phyloP scores from a whole-genome alignment of 2,888 invertebrate genomes.

The Smittia sp. region DNA sequence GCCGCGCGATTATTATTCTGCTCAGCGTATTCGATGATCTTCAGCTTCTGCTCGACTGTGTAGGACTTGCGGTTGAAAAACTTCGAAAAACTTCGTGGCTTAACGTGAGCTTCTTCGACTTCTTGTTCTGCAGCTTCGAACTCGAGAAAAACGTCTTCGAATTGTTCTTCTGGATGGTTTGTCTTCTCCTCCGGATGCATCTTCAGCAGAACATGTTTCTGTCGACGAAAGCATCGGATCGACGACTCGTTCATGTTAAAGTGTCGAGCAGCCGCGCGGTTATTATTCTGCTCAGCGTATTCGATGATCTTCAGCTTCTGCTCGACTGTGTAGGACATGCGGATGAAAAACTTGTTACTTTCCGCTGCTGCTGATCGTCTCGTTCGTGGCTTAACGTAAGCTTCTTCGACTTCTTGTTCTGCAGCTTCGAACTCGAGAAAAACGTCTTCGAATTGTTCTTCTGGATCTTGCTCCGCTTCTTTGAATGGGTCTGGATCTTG shows the following conservation, averaged over 20 bases:
- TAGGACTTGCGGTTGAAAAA: constrained; percentile 43
- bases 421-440: not conserved
- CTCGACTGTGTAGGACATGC: constrained; percentile 45
- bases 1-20: constrained; percentile 47
- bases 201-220: constrained; percentile 43
- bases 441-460: not conserved
- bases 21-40: constrained; percentile 49
- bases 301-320: constrained; percentile 49
- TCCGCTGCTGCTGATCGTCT: not conserved
- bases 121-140: not conserved
- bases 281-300: constrained; percentile 49
- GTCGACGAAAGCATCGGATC: constrained; percentile 48
- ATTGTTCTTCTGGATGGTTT: not conserved
- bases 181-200: constrained; percentile 22
- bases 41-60: constrained; percentile 48
- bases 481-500: no score
- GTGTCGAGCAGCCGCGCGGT: constrained; percentile 46
- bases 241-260: constrained; percentile 49
- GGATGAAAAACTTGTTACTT: no score
- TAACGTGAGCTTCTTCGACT: not conserved
- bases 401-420: not conserved
- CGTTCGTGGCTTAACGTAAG: not conserved
- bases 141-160: not conserved
- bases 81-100: no score
- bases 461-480: not conserved